Conservation (phyloP, 2,888 invertebrate genomes). For the Timandra comae region DNA sequence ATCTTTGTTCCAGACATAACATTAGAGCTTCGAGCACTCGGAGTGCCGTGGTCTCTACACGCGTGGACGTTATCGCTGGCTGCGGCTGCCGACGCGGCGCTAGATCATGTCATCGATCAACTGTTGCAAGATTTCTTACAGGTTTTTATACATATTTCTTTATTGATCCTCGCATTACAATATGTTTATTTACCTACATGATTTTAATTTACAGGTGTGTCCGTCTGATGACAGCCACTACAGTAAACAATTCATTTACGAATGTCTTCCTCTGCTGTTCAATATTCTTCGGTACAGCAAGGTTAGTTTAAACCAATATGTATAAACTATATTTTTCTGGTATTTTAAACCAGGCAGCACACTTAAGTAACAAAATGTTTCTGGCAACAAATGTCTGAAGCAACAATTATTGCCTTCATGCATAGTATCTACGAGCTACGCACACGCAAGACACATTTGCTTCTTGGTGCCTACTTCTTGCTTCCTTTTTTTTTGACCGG, state of each 20-base stretch:
- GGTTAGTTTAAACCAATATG: slow-evolving; percentile 57
- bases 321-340: no score
- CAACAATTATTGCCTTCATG: no score
- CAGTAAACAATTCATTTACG: slow-evolving; percentile 91
- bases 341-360: no score
- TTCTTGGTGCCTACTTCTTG: no score
- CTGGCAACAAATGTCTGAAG: no score
- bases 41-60: slow-evolving; percentile 94
- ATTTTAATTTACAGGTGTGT: slow-evolving; percentile 82
- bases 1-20: slow-evolving; percentile 82
- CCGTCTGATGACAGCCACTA: slow-evolving; percentile 86
- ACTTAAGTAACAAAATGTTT: no score
- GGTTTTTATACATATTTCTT: no score
- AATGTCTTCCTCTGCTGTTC: slow-evolving; percentile 91
- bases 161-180: not conserved
- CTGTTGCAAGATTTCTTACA: slow-evolving; percentile 92
- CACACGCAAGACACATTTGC: no score
- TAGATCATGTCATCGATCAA: slow-evolving; percentile 92
- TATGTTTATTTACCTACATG: not conserved
- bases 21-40: slow-evolving; percentile 88
- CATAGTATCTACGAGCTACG: no score
- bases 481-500: no score
- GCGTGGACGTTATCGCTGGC: slow-evolving; percentile 94
- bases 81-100: slow-evolving; percentile 88
- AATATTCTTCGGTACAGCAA: slow-evolving; percentile 94